phyloP scores from a whole-genome alignment of 2,888 invertebrate species.

The Drosophila kokeensis region DNA sequence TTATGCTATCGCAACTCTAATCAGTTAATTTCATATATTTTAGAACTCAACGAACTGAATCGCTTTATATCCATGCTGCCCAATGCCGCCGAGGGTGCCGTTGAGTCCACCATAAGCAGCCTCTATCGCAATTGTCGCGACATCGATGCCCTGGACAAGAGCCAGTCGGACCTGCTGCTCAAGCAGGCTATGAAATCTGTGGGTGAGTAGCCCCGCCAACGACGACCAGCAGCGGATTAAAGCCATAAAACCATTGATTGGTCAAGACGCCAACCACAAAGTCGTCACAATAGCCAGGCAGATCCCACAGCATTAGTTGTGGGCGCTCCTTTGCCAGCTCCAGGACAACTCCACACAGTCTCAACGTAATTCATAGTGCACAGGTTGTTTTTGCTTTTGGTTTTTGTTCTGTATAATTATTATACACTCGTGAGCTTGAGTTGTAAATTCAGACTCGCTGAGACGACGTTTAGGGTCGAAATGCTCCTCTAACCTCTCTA shows the following conservation, averaged over 20 bases:
- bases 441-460: no score
- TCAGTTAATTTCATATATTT: not conserved
- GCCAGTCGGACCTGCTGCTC: conserved; percentile 82
- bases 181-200: conserved; percentile 82
- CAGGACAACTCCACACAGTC: not conserved
- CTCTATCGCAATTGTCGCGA: conserved; percentile 83
- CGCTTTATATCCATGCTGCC: conserved; percentile 84
- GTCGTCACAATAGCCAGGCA: not conserved
- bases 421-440: no score
- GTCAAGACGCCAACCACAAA: not conserved
- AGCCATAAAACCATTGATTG: not conserved
- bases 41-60: conserved; percentile 83
- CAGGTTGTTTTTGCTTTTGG: not conserved
- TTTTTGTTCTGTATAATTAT: no score
- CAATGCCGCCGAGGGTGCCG: conserved; percentile 72
- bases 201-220: conserved; percentile 71
- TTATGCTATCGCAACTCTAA: not conserved
- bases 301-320: not conserved
- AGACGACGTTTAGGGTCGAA: no score
- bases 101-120: conserved; percentile 83
- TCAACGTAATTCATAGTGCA: not conserved
- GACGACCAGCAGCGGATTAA: not conserved
- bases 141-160: conserved; percentile 83
- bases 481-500: no score
- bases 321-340: not conserved